Evolutionary conservation across 2,888 invertebrate species (phyloP), one percentile per base, ranked within the genome.

Genomic region (Venusia cambrica): DNA sequence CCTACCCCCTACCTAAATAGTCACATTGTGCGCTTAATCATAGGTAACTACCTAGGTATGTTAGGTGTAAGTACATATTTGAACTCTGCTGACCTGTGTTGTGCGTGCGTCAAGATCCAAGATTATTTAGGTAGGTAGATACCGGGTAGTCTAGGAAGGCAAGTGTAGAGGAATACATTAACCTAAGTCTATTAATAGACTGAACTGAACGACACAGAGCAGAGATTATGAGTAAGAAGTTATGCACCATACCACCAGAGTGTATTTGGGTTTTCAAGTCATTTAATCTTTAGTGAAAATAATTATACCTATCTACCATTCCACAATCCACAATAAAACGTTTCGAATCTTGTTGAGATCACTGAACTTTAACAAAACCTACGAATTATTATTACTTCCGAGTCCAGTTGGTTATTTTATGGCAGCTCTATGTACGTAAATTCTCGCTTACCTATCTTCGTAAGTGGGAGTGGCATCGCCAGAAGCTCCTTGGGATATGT

Each of bases 401-500:
- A n/a, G n/a, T n/a, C n/a, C n/a, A n/a, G n/a, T n/a, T n/a, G n/a
- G n/a, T n/a, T n/a, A n/a, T n/a, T n/a, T n/a, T n/a, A n/a, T n/a
- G n/a, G n/a, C n/a, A n/a, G n/a, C n/a, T n/a, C n/a, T n/a, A n/a
- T n/a, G n/a, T n/a, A n/a, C n/a, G 16, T 20, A 17, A 18, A 26
- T 20, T 15, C 8, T 19, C 15, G 44, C 78, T 77, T 70, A 84
- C 84, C 73, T 68, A 54, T 84, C 84, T 27, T 83, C 83, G 51
- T 67, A 81, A 32, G 69, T 70, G 16, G 81, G 81, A 20, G 83
- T 73, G 45, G 48, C 69, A 27, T 73, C 75, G 40, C 83, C 77
- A 38, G 84, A 83, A 51, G 59, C 73, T 46, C 57, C 69, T 53
- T 74, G 80, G 48, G 83, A 80, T 52, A 73, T 45, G 53, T 83